Conservation (phyloP, 2,113 vertebrate species). For the Triplophysa rosa region DNA sequence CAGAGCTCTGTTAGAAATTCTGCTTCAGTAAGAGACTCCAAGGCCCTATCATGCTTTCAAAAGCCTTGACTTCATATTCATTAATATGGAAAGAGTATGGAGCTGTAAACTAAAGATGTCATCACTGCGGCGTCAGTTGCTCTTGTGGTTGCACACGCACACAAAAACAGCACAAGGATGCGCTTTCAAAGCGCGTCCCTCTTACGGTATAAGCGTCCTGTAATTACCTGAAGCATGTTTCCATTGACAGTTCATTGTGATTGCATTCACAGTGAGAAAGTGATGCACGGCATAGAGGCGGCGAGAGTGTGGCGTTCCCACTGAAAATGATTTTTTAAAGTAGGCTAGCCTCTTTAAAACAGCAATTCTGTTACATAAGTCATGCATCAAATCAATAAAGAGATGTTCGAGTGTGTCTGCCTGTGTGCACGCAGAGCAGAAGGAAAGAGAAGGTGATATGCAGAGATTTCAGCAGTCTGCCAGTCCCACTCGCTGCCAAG, state of each 20-base stretch:
- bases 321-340: slow-evolving; percentile 9
- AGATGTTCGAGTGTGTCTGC: slow-evolving; percentile 19
- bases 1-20: slow-evolving; percentile 39
- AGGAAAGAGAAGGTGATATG: slow-evolving; percentile 19
- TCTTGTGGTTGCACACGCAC: not conserved
- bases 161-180: not conserved
- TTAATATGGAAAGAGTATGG: slow-evolving; percentile 42
- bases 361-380: slow-evolving; percentile 38
- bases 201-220: not conserved
- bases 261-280: not conserved
- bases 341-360: slow-evolving; percentile 22
- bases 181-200: not conserved
- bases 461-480: slow-evolving; percentile 56
- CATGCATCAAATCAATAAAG: slow-evolving; percentile 32
- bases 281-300: not conserved
- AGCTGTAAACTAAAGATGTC: slow-evolving; percentile 28
- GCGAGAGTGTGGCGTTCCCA: slow-evolving; percentile 17
- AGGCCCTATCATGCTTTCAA: slow-evolving; percentile 48
- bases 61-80: slow-evolving; percentile 40
- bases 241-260: not conserved
- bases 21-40: slow-evolving; percentile 44
- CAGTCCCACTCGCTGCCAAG: slow-evolving; percentile 52
- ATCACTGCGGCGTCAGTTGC: slow-evolving; percentile 3
- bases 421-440: slow-evolving; percentile 7
- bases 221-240: not conserved